Conservation (phyloP, 2,113 vertebrate genomes). For the Amblyopsis rosae region DNA sequence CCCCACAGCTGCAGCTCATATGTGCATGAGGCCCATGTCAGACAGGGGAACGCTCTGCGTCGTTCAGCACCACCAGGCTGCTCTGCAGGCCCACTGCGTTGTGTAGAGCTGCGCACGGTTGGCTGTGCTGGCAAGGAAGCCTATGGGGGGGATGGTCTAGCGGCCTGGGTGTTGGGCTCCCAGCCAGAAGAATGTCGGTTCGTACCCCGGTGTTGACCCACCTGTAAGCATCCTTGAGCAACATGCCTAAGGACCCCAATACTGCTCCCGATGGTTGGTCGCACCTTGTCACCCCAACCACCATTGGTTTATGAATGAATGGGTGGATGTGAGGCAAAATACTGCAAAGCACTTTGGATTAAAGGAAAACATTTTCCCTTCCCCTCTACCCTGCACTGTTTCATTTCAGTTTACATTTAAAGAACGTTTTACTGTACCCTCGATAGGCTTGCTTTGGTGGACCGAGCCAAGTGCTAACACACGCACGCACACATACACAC, state of each 20-base stretch:
- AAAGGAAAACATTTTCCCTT: slow-evolving; percentile 18
- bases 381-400: slow-evolving; percentile 57
- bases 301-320: too few relatives aligned
- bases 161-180: slow-evolving; percentile 1
- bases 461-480: slow-evolving; percentile 21
- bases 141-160: slow-evolving; percentile 39
- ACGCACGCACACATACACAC: neutral
- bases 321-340: too few relatives aligned
- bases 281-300: too few relatives aligned
- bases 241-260: too few relatives aligned
- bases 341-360: too few relatives aligned
- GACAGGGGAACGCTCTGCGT: slow-evolving; percentile 73
- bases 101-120: slow-evolving; percentile 43
- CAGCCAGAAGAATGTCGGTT: too few relatives aligned
- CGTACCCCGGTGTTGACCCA: too few relatives aligned
- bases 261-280: too few relatives aligned
- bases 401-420: slow-evolving; percentile 64
- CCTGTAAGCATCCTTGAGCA: too few relatives aligned
- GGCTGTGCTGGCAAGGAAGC: slow-evolving; percentile 57
- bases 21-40: slow-evolving; percentile 72
- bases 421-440: slow-evolving; percentile 64
- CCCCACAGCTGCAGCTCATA: slow-evolving; percentile 78
- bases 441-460: slow-evolving; percentile 41
- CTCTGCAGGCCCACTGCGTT: slow-evolving; percentile 61
- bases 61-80: slow-evolving; percentile 74